Evolutionary conservation across 2,888 invertebrate genomes (phyloP).

Genomic region (Hipparchia sbordonii): DNA sequence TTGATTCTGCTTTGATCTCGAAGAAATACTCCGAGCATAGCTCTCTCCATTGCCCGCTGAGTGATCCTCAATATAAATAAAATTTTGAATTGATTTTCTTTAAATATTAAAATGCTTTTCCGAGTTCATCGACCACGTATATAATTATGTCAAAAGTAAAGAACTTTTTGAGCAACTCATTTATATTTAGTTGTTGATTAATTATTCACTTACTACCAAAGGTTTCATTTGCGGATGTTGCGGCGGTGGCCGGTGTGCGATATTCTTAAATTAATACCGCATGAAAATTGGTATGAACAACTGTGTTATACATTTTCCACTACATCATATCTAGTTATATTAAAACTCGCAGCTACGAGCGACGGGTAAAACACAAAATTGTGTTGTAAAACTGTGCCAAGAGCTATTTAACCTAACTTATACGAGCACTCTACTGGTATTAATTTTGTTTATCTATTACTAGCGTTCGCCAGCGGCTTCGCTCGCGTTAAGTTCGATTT

Average conservation of each 20-base stretch:
- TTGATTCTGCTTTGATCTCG: no score
- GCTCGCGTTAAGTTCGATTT: no score
- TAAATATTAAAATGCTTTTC: no score
- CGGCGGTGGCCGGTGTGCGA: no score
- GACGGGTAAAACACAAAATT: not conserved
- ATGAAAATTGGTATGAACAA: not conserved
- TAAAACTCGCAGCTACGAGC: not conserved
- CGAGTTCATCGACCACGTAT: no score
- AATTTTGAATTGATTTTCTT: no score
- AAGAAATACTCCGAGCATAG: no score
- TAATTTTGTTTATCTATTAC: no score
- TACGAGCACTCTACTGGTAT: not conserved
- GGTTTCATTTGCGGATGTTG: not conserved
- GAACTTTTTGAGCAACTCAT: not conserved
- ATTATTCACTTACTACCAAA: not conserved
- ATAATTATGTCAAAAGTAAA: no score
- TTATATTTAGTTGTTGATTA: not conserved
- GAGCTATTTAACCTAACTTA: conserved; percentile 14
- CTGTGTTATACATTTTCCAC: not conserved
- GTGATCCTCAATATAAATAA: no score
- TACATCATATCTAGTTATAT: not conserved
- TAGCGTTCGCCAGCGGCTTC: no score
- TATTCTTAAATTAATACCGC: not conserved
- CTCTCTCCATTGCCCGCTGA: no score
- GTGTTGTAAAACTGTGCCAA: conserved; percentile 13